Percentiles rank a stretch among this genome's conserved stretches.
phyloP scores from a whole-genome alignment of 1,140 invertebrate genomes.

The silkworm (Bombyx mori) region DNA sequence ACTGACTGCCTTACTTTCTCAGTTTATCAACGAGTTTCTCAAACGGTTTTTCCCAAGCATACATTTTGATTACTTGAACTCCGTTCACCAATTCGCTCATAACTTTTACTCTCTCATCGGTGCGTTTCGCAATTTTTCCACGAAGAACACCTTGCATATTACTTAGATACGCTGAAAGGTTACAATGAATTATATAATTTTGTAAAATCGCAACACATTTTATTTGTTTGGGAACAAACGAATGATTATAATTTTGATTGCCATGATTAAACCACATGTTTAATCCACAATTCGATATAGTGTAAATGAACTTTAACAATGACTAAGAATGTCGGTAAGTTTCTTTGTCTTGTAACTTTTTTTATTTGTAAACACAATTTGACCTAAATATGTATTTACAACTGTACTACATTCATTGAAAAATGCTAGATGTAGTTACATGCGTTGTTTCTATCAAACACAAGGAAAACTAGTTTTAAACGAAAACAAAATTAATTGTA shows the following conservation, averaged over 20 bases:
- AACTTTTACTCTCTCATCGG: constrained; percentile 84
- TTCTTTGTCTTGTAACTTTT: too few relatives aligned
- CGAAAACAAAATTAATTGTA: too few relatives aligned
- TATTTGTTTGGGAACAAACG: background rate
- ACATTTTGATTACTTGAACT: constrained; percentile 89
- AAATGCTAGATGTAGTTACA: too few relatives aligned
- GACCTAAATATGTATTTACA: too few relatives aligned
- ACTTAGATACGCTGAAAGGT: constrained; percentile 75
- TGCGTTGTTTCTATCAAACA: too few relatives aligned
- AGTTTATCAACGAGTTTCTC: constrained; percentile 74
- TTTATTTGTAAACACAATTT: too few relatives aligned
- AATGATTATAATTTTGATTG: background rate
- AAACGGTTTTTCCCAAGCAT: constrained; percentile 87
- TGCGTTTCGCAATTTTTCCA: constrained; percentile 77
- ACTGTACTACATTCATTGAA: too few relatives aligned
- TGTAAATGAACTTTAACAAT: too few relatives aligned
- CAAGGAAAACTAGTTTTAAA: too few relatives aligned
- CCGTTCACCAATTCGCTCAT: constrained; percentile 88
- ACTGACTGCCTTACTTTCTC: constrained; percentile 40
- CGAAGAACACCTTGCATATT: constrained; percentile 76
- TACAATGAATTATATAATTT: background rate
- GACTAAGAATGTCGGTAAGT: too few relatives aligned
- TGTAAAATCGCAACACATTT: background rate
- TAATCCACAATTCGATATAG: too few relatives aligned
- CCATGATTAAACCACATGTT: too few relatives aligned